phyloP scores from a whole-genome alignment of 2,113 vertebrate species.

The Alosa alosa region DNA sequence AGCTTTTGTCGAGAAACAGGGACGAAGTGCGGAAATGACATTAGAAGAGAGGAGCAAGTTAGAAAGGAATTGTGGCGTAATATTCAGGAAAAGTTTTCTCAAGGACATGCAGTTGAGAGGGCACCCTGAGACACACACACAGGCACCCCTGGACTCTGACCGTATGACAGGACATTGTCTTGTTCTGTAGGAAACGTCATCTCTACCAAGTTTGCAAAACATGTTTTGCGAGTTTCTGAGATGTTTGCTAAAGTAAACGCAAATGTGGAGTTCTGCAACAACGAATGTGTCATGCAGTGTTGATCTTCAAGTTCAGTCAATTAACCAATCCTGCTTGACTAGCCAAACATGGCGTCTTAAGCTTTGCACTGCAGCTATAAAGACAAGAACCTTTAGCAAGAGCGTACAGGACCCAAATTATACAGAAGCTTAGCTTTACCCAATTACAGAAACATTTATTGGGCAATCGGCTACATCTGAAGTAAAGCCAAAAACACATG shows the following conservation, averaged over 20 bases:
- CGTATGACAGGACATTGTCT: background rate
- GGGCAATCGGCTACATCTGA: background rate
- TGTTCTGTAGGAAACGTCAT: background rate
- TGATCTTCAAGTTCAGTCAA: background rate
- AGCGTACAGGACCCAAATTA: background rate
- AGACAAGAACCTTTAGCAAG: background rate
- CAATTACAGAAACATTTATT: background rate
- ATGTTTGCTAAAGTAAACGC: background rate
- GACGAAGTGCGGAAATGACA: background rate
- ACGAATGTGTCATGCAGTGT: background rate
- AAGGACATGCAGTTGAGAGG: background rate
- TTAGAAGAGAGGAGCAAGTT: background rate
- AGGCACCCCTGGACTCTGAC: conserved; percentile 12
- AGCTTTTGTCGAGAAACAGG: background rate
- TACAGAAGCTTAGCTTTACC: background rate
- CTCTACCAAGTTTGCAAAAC: background rate
- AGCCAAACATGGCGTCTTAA: background rate
- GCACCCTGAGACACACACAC: background rate
- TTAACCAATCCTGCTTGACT: background rate
- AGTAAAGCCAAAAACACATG: background rate
- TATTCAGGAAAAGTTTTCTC: background rate
- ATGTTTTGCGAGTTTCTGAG: background rate
- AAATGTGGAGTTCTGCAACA: background rate
- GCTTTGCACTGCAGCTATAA: background rate
- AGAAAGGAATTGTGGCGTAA: background rate